Base-by-base conservation (phyloP, 2,113 vertebrate genomes). In the Oceanodroma tethys region DNA sequence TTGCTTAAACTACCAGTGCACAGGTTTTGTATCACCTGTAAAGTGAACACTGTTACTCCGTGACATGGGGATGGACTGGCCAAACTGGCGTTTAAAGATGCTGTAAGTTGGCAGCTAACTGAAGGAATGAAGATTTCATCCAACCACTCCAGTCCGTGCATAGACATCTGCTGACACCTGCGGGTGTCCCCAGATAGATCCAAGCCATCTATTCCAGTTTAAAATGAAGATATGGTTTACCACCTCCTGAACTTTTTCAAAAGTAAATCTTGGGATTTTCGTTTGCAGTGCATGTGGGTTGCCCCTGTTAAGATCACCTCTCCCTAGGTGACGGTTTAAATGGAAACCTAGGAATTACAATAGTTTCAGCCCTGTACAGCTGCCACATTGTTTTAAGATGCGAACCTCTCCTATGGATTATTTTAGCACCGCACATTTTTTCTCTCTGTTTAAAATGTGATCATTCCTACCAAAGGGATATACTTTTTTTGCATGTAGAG, bases 141-240 rank as follows among this genome's bases (percentile, higher is more conserved):
- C 63, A 30, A 10, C 7, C 14, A 1, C 19, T 30, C 40, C 17
- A 2, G 5, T 23, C 36, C 13, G 3, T 18, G 10, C 0, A 0
- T 9, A 32, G n/a, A 20, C 11, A 22, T 27, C 40, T 38, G 7
- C 19, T 38, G 62, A 55, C 27, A 60, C 5, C 68, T 60, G 5
- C 5, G 25, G 38, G 17, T 16, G 43, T 16, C 32, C 17, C 20
- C 18, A 21, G 18, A 43, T 20, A 52, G 21, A 76, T 29, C 23
- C 47, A 72, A 62, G 23, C 4, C 38, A 40, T 6, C n/a, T 66
- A 17, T 38, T 40, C 45, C 45, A 8, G 13, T 42, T 55, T 43
- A 50, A 52, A 66, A 55, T 8, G 2, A 59, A 55, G 21, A 30
- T 27, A 26, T 0, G 13, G 13, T 30, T 91, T 74, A 62, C 21